phyloP scores from a whole-genome alignment of 2,113 vertebrate species.

The Cacatua alba region DNA sequence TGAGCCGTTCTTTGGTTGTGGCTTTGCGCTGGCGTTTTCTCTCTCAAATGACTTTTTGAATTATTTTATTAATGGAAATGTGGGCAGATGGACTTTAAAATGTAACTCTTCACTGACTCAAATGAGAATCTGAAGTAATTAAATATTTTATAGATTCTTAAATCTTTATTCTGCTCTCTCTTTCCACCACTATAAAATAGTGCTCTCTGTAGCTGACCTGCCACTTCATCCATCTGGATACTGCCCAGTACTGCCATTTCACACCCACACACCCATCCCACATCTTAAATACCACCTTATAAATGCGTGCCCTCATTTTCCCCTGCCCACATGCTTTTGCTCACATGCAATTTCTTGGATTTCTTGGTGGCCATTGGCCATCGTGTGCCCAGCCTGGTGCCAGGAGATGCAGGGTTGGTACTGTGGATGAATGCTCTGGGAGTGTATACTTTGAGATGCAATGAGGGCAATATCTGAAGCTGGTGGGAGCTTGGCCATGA shows the following conservation, averaged over 20 bases:
- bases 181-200: neutral
- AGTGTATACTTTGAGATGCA: rapidly evolving
- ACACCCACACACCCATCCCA: rapidly evolving
- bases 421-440: too few species aligned
- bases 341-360: neutral
- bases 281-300: neutral
- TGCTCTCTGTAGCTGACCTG: neutral
- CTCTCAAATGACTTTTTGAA: neutral
- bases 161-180: neutral
- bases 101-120: neutral
- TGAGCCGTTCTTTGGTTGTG: neutral
- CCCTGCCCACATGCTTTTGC: rapidly evolving
- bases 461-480: neutral
- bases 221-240: rapidly evolving
- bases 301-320: rapidly evolving
- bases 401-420: neutral
- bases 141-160: conserved; percentile 8
- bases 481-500: neutral
- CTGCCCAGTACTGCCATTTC: neutral
- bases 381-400: rapidly evolving
- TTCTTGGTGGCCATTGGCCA: neutral
- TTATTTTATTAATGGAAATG: conserved; percentile 45
- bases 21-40: neutral
- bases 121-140: conserved; percentile 9
- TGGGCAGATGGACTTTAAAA: conserved; percentile 21